These are phyloP conservation scores for Helobdella robusta DNA, from an alignment of 2,888 invertebrate species.

Conservation along the genomic window DNA sequence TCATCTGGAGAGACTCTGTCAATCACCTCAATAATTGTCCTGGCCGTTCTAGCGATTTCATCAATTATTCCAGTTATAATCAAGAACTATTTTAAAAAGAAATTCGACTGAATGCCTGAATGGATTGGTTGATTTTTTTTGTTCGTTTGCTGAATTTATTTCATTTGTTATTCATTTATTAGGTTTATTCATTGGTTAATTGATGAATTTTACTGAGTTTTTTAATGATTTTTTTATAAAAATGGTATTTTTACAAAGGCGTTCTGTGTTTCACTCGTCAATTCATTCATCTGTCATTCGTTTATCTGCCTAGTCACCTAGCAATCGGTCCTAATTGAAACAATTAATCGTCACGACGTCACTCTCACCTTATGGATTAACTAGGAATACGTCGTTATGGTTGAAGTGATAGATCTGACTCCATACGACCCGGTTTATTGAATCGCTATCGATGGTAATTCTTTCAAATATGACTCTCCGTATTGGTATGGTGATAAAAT, in stretches of 20 bases:
- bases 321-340: too few relatives aligned
- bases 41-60: conserved; percentile 68
- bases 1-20: conserved; percentile 63
- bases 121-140: neutral
- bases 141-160: neutral
- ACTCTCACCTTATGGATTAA: too few relatives aligned
- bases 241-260: neutral
- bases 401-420: too few relatives aligned
- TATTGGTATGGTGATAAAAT: too few relatives aligned
- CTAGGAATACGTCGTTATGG: too few relatives aligned
- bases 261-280: too few relatives aligned
- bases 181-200: neutral
- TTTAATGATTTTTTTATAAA: neutral
- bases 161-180: neutral
- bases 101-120: conserved; percentile 41
- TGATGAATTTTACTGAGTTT: neutral
- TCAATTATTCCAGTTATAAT: conserved; percentile 79
- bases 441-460: too few relatives aligned
- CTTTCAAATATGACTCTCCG: too few relatives aligned
- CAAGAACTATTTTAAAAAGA: conserved; percentile 63
- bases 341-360: too few relatives aligned
- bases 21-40: conserved; percentile 69
- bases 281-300: too few relatives aligned
- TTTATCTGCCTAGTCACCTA: too few relatives aligned
- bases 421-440: too few relatives aligned